phyloP scores from a whole-genome alignment of 2,797 vertebrate species.

The Etheostoma nigrum region DNA sequence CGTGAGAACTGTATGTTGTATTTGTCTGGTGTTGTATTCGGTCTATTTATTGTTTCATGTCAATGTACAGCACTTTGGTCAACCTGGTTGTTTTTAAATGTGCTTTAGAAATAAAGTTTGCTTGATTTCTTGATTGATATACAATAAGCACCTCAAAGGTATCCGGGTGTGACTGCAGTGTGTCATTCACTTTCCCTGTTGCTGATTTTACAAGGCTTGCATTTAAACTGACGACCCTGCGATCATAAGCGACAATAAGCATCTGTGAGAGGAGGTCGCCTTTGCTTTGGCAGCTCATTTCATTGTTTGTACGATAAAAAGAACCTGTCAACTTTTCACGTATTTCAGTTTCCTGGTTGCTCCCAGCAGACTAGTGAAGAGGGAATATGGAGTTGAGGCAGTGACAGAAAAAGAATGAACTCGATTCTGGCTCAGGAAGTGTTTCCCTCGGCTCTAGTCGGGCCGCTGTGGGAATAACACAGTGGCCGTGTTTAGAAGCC shows the following conservation, averaged over 20 bases:
- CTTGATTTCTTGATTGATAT: background rate
- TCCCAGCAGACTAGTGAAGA: conserved; percentile 48
- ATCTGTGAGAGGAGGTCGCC: conserved; percentile 9
- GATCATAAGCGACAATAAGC: conserved; percentile 16
- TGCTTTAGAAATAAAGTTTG: no score
- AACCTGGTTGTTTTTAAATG: no score
- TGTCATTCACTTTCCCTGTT: conserved; percentile 9
- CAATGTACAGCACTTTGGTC: no score
- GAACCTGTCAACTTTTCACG: conserved; percentile 61
- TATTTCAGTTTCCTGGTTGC: conserved; percentile 50
- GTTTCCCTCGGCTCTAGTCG: conserved; percentile 67
- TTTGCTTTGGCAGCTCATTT: conserved; percentile 32
- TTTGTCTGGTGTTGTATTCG: no score
- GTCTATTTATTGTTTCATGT: no score
- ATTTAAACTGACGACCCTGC: conserved; percentile 49
- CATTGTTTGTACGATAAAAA: conserved; percentile 59
- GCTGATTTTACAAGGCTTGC: background rate
- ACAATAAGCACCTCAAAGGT: background rate
- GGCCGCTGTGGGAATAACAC: conserved; percentile 79
- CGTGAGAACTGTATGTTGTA: no score
- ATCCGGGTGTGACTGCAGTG: background rate
- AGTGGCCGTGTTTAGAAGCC: conserved; percentile 76
- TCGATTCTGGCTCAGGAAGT: conserved; percentile 76
- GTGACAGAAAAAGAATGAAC: conserved; percentile 57
- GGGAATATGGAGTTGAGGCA: conserved; percentile 27